Percentiles rank a stretch among this genome's conserved stretches.
phyloP scores from a whole-genome alignment of 2,888 invertebrate genomes.

The Metallyticus violacea region DNA sequence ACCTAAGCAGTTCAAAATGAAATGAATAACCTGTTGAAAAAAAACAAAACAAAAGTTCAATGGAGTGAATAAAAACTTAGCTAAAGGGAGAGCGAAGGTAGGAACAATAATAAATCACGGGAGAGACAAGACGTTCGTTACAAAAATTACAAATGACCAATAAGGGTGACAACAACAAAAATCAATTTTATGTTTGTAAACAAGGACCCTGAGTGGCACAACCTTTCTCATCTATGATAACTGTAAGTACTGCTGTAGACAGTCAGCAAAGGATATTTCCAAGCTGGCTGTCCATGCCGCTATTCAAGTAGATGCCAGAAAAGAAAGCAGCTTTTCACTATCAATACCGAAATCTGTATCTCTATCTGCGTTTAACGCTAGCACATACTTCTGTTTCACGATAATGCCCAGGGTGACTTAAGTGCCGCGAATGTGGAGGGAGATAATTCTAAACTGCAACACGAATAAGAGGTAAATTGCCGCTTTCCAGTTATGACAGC shows the following conservation, averaged over 20 bases:
- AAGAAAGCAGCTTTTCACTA: neutral
- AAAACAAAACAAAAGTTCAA: too few species aligned
- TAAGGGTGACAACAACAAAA: neutral
- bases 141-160: too few species aligned
- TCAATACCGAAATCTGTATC: too few species aligned
- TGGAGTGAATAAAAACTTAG: too few species aligned
- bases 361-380: neutral
- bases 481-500: neutral
- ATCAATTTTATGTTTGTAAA: neutral
- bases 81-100: too few species aligned
- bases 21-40: too few species aligned
- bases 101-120: too few species aligned
- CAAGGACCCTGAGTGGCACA: neutral
- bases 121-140: too few species aligned
- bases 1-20: too few species aligned
- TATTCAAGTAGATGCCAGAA: too few species aligned
- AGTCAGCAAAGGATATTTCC: neutral
- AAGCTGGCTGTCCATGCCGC: too few species aligned
- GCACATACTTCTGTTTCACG: neutral
- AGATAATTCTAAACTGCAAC: neutral
- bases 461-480: too few species aligned
- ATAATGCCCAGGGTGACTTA: neutral
- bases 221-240: neutral
- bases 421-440: neutral
- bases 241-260: neutral